These are phyloP conservation scores for Zoanthus sociatus DNA, from an alignment of 92 coral and sea anemone species.

Conservation along the genomic window DNA sequence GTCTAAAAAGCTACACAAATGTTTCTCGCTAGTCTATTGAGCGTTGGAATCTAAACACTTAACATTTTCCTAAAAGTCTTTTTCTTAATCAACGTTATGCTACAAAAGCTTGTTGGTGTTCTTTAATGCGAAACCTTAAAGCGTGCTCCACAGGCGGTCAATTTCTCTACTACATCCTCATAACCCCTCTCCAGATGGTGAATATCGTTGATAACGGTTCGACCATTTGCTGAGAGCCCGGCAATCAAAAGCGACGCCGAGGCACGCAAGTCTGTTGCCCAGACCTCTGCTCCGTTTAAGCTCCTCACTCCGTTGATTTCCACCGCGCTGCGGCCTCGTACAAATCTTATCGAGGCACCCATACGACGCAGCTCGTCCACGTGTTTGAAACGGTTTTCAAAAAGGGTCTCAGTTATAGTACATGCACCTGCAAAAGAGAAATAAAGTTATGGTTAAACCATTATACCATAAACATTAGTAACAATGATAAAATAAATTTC, in stretches of 20 bases:
- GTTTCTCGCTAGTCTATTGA: no score
- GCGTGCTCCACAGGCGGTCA: slow-evolving; percentile 47
- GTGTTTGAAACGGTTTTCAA: slow-evolving; percentile 64
- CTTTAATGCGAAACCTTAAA: background rate
- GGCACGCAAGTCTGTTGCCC: slow-evolving; percentile 68
- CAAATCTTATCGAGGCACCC: slow-evolving; percentile 55
- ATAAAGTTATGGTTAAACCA: background rate
- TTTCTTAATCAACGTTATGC: no score
- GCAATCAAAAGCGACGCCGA: slow-evolving; percentile 63
- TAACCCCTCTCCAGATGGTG: slow-evolving; percentile 73
- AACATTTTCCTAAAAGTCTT: no score
- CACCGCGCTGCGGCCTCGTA: slow-evolving; percentile 3
- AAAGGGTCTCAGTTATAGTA: slow-evolving; percentile 50
- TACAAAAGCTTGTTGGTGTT: no score
- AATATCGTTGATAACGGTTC: slow-evolving; percentile 47
- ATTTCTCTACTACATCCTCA: slow-evolving; percentile 54
- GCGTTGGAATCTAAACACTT: no score
- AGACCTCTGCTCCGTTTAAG: slow-evolving; percentile 26
- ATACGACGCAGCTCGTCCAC: slow-evolving; percentile 46
- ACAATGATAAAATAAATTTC: background rate
- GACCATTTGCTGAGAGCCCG: slow-evolving; percentile 51
- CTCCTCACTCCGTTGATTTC: slow-evolving; percentile 14
- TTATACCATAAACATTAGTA: no score
- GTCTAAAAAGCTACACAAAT: no score
- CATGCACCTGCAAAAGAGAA: background rate